Conservation (phyloP, 2,888 invertebrate species). For the Drosophila silvestris region DNA sequence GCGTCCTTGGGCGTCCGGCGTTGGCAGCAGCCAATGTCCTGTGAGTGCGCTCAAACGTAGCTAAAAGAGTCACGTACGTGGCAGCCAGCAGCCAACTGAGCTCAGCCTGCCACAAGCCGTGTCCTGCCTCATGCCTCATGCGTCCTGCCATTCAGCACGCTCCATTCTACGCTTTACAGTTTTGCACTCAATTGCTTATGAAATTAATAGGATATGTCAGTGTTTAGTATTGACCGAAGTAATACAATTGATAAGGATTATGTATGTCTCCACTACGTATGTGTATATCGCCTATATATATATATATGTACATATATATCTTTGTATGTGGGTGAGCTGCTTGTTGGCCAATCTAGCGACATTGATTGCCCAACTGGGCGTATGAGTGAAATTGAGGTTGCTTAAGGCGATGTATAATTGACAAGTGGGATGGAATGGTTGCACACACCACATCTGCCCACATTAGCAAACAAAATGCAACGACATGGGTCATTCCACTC, state of each 20-base stretch:
- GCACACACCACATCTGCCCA: constrained; percentile 31
- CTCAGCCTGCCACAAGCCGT: constrained; percentile 22
- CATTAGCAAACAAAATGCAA: constrained; percentile 62
- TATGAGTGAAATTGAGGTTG: constrained; percentile 76
- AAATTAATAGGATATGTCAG: constrained; percentile 82
- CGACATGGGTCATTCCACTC: constrained; percentile 1
- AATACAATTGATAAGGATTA: constrained; percentile 82
- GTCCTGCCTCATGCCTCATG: constrained; percentile 7
- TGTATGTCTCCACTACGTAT: constrained; percentile 40
- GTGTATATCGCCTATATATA: constrained; percentile 10
- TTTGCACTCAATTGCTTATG: constrained; percentile 82
- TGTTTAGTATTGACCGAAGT: constrained; percentile 81
- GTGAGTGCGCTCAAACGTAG: constrained; percentile 72
- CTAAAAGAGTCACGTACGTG: constrained; percentile 76
- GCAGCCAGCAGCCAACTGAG: constrained; percentile 38
- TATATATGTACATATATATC: constrained; percentile 20
- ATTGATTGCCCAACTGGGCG: constrained; percentile 76
- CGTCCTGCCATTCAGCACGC: constrained; percentile 27
- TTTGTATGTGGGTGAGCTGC: constrained; percentile 52
- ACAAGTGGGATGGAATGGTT: constrained; percentile 1
- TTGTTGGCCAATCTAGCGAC: constrained; percentile 51
- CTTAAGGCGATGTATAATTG: constrained; percentile 37
- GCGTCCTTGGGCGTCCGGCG: constrained; percentile 30
- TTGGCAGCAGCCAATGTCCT: constrained; percentile 56
- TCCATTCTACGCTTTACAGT: constrained; percentile 72